Conservation (phyloP, 2,113 vertebrate genomes). For the Microtus oregoni region DNA sequence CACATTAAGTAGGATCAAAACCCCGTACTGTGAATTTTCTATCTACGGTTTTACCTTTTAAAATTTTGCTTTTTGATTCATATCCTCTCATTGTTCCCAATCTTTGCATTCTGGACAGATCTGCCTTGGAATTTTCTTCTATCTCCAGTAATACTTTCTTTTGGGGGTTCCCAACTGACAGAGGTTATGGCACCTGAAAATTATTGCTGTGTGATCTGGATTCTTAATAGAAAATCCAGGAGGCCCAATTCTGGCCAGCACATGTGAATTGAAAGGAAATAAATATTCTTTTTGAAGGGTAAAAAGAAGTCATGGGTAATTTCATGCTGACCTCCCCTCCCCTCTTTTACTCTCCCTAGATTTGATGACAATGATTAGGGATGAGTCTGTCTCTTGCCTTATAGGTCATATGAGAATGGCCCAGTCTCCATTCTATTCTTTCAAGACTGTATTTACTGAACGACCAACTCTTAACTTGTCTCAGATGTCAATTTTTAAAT, state of each 20-base stretch:
- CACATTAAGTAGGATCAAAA: too few relatives aligned
- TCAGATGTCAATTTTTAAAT: not conserved
- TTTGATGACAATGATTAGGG: not conserved
- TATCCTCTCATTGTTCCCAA: not conserved
- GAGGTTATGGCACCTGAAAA: slow-evolving; percentile 58
- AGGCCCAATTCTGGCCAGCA: slow-evolving; percentile 51
- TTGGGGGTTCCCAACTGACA: slow-evolving; percentile 20
- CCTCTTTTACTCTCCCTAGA: slow-evolving; percentile 20
- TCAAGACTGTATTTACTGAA: not conserved
- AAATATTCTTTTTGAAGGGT: slow-evolving; percentile 54
- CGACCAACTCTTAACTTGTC: not conserved
- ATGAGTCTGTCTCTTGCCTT: not conserved
- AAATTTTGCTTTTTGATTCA: not conserved
- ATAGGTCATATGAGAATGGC: not conserved
- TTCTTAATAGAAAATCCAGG: slow-evolving; percentile 76
- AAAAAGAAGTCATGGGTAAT: slow-evolving; percentile 58
- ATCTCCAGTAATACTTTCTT: not conserved
- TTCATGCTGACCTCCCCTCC: slow-evolving; percentile 8
- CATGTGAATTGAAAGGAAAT: slow-evolving; percentile 56
- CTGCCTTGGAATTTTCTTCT: not conserved
- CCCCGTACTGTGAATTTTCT: not conserved
- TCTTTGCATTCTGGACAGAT: not conserved
- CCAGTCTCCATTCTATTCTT: not conserved
- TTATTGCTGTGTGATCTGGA: slow-evolving; percentile 59
- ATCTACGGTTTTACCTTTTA: not conserved